These are phyloP conservation scores for Cherax quadricarinatus DNA, from an alignment of 1,140 invertebrate genomes.

Conservation along the genomic window DNA sequence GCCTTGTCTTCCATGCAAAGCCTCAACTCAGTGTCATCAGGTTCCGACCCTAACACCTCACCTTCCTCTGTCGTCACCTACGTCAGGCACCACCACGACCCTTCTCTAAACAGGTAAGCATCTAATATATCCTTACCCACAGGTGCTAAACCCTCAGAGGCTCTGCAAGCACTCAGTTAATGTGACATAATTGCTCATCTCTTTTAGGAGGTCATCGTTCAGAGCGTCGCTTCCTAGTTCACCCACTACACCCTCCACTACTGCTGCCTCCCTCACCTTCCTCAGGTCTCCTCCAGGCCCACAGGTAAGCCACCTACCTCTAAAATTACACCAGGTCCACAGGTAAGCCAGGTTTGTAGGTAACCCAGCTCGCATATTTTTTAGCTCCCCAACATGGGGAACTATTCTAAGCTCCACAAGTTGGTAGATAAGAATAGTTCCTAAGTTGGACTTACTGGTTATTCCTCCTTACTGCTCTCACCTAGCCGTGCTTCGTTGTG, in stretches of 20 bases:
- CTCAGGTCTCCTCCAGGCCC: conserved; percentile 67
- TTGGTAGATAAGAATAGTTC: too few species aligned
- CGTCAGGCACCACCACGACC: conserved; percentile 66
- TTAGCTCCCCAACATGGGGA: too few species aligned
- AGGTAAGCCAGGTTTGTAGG: too few species aligned
- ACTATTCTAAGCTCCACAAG: too few species aligned
- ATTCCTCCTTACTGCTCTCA: too few species aligned
- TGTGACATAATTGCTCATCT: not conserved
- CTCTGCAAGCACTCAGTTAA: too few species aligned
- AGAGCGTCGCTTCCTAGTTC: conserved; percentile 67
- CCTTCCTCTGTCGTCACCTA: conserved; percentile 66
- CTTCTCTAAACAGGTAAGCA: conserved; percentile 43
- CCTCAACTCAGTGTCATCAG: conserved; percentile 40
- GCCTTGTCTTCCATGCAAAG: conserved; percentile 45
- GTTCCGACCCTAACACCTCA: conserved; percentile 50
- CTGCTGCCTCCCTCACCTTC: conserved; percentile 60
- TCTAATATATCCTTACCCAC: too few species aligned
- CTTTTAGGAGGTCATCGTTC: conserved; percentile 57
- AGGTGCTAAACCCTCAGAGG: too few species aligned
- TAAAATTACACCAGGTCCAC: too few species aligned
- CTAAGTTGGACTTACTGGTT: too few species aligned
- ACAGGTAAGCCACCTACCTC: conserved; percentile 38
- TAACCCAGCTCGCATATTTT: too few species aligned
- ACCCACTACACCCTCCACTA: conserved; percentile 58
- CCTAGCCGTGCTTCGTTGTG: too few species aligned